These are phyloP conservation scores for Pyrocephalus nanus DNA, from an alignment of 2,797 vertebrate genomes.

Conservation along the genomic window DNA sequence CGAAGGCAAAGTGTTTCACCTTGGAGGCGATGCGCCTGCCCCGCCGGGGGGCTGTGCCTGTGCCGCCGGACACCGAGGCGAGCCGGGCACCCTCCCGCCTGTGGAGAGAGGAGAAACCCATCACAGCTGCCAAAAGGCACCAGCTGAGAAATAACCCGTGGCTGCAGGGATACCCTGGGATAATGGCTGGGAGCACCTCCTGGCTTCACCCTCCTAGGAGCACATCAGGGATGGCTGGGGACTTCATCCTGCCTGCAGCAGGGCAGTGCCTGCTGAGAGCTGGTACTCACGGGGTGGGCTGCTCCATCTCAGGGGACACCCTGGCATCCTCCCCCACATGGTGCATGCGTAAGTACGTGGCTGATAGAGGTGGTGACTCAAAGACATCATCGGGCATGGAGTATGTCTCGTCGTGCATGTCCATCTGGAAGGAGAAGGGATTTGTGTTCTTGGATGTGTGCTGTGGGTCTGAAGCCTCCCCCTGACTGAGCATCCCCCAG, in stretches of 20 bases:
- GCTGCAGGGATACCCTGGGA: background rate
- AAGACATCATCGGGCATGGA: constrained; percentile 96
- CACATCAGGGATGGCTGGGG: accelerated
- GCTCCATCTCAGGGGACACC: constrained; percentile 66
- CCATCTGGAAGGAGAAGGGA: constrained; percentile 71
- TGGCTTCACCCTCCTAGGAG: background rate
- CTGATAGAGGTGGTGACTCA: constrained; percentile 91
- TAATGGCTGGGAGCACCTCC: background rate
- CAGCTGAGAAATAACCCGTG: accelerated
- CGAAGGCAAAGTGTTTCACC: constrained; percentile 93
- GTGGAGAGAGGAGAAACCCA: background rate
- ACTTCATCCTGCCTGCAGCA: background rate
- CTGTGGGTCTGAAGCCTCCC: background rate
- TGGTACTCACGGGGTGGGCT: constrained; percentile 80
- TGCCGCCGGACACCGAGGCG: accelerated
- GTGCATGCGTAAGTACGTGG: constrained; percentile 71
- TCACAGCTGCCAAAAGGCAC: background rate
- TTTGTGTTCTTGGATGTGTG: accelerated
- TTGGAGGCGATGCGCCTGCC: constrained; percentile 89
- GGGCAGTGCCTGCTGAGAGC: accelerated
- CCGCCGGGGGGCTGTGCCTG: constrained; percentile 40
- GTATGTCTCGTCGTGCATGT: constrained; percentile 85
- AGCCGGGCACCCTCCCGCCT: constrained; percentile 77
- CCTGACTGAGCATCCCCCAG: accelerated
- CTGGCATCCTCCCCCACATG: constrained; percentile 44